Evolutionary conservation across 2,888 invertebrate genomes (phyloP).

Genomic region (Orthosia cruda): DNA sequence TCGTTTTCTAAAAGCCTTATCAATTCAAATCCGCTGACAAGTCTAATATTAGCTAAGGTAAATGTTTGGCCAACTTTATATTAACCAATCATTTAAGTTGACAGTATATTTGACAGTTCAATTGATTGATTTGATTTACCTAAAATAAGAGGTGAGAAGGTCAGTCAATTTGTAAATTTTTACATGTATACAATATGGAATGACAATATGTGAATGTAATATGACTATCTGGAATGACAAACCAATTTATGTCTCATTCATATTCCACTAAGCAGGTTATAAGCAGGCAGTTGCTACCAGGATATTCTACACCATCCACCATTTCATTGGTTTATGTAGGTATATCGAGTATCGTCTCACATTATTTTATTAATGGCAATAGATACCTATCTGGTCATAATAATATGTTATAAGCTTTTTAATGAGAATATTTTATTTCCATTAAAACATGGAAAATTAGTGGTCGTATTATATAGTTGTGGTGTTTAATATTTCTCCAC

Average conservation of each 20-base stretch:
- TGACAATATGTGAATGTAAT: neutral
- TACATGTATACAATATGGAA: neutral
- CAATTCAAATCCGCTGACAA: conserved; percentile 15
- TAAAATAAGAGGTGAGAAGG: neutral
- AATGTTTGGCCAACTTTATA: conserved; percentile 6
- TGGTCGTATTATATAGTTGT: too few relatives aligned
- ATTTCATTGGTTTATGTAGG: conserved; percentile 12
- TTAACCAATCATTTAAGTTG: too few relatives aligned
- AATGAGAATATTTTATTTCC: too few relatives aligned
- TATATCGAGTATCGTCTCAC: neutral
- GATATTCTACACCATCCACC: conserved; percentile 1
- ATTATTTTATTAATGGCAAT: too few relatives aligned
- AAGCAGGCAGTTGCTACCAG: conserved; percentile 1
- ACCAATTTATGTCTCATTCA: conserved; percentile 26
- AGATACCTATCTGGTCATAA: too few relatives aligned
- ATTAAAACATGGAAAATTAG: too few relatives aligned
- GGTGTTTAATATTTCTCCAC: too few relatives aligned
- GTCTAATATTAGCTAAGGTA: neutral
- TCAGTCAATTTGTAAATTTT: conserved; percentile 9
- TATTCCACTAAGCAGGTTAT: conserved; percentile 27
- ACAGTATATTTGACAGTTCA: neutral
- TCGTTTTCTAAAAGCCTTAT: conserved; percentile 5
- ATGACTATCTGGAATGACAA: conserved; percentile 27
- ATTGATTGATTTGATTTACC: conserved; percentile 25
- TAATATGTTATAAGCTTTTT: too few relatives aligned